Evolutionary conservation across 1,140 invertebrate genomes (phyloP), one percentile per base, ranked within the genome.

Genomic region (Lycorma delicatula): DNA sequence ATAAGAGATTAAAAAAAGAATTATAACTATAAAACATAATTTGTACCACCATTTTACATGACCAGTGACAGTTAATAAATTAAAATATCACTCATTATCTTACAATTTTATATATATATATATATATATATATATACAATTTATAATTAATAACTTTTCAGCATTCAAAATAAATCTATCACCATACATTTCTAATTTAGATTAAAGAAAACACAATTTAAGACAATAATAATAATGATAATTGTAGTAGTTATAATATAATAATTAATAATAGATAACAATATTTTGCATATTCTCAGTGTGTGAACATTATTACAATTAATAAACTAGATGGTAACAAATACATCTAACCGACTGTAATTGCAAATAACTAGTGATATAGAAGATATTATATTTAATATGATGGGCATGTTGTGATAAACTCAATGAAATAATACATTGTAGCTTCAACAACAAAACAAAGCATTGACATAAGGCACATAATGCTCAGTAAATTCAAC

Each of bases 401-500:
- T 20, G 41, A 18, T 44, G 41, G 41, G 41, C 41, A 44, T 44
- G 5, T 44, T 44, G 41, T 44, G 41, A 20, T 44, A 44, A 44
- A 44, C 41, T 20, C 18, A 44, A 22, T 44, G 6, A 58, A 56
- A 61, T 54, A 25, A 61, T 58, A 62, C 41, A 55, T 58, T 58
- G 59, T 50, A 59, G 58, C 54, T 62, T 49, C 38, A 62, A 62
- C 60, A 59, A 59, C 55, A 62, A 62, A 63, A 64, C 54, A 61
- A 62, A 64, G 61, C 56, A 26, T 34, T 41, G 63, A 64, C 63
- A 55, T 64, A 64, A 64, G 63, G 63, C 63, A 64, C 63, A 64
- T 64, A 64, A 64, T 62, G 63, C 63, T 64, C 60, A 64, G 63
- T 64, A 62, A 63, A 62, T 64, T 60, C 58, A 63, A 59, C 54